phyloP scores from a whole-genome alignment of 2,888 invertebrate genomes.

The Hesperia comma region DNA sequence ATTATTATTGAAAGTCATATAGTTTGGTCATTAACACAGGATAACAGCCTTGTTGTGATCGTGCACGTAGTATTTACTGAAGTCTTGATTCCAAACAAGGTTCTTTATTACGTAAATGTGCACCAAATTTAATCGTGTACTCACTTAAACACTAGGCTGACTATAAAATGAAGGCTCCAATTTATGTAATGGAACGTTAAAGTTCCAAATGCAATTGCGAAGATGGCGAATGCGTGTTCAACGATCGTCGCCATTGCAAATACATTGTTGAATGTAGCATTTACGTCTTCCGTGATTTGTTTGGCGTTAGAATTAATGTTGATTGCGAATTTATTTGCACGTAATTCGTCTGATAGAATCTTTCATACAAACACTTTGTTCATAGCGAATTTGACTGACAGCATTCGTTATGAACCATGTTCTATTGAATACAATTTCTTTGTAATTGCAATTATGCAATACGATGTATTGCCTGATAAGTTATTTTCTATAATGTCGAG shows the following conservation, averaged over 20 bases:
- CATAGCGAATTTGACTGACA: conserved; percentile 1
- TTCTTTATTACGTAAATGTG: background rate
- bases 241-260: conserved; percentile 4
- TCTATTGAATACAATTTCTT: background rate
- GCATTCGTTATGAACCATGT: conserved; percentile 1
- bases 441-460: conserved; percentile 8
- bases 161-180: conserved; percentile 42
- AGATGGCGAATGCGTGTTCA: conserved; percentile 11
- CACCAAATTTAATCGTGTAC: background rate
- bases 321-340: conserved; percentile 6
- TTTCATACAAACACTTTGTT: conserved; percentile 3
- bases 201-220: background rate
- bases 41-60: too few relatives aligned
- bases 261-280: conserved; percentile 15
- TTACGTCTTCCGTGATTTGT: conserved; percentile 13
- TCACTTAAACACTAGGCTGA: background rate
- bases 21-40: too few relatives aligned
- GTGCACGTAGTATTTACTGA: too few relatives aligned
- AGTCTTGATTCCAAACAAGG: background rate
- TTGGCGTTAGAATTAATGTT: background rate
- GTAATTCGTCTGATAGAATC: conserved; percentile 4
- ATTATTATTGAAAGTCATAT: too few relatives aligned
- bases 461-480: background rate
- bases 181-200: conserved; percentile 38
- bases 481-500: background rate